Evolutionary conservation across 2,888 invertebrate species (phyloP).

Genomic region (Metallyticus violacea): DNA sequence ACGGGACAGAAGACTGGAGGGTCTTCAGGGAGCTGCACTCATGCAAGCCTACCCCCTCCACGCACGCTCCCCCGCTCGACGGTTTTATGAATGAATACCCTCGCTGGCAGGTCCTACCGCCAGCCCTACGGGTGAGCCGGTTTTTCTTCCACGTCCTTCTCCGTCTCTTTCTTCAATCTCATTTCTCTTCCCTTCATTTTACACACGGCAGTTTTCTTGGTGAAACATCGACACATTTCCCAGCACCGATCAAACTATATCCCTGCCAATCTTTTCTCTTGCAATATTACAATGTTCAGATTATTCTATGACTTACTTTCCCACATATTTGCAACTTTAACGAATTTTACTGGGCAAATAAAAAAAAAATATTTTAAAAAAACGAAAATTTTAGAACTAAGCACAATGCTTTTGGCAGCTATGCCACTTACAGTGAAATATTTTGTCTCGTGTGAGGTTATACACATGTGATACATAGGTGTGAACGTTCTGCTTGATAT

Average conservation of each 20-base stretch:
- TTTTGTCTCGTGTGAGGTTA: no score
- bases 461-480: no score
- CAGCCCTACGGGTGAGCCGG: conserved; percentile 1
- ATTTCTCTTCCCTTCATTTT: conserved; percentile 3
- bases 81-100: conserved; percentile 35
- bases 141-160: conserved; percentile 14
- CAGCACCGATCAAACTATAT: neutral
- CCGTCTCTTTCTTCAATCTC: neutral
- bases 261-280: no score
- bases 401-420: no score
- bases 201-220: neutral
- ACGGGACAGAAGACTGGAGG: neutral
- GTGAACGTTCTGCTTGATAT: no score
- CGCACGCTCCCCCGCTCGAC: neutral
- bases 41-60: neutral
- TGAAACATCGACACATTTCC: neutral
- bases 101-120: conserved; percentile 24
- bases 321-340: no score
- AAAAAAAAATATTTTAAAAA: no score
- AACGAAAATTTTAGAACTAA: no score
- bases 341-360: no score
- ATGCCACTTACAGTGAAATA: no score
- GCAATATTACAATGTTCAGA: no score
- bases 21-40: neutral
- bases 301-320: no score